These are phyloP conservation scores for Carabus problematicus DNA, from an alignment of 2,888 invertebrate genomes.

Conservation along the genomic window DNA sequence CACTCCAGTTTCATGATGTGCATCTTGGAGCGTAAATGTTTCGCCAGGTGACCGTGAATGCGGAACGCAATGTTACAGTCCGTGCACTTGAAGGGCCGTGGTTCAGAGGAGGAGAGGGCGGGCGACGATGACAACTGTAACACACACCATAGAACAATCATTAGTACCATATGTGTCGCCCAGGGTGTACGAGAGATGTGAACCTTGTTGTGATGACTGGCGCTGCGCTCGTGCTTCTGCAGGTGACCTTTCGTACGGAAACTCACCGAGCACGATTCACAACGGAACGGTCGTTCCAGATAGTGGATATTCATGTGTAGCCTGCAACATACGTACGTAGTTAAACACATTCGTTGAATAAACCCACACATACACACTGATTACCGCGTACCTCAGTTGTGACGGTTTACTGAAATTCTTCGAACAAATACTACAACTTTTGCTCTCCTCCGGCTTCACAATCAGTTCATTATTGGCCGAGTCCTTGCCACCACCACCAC, in stretches of 20 bases:
- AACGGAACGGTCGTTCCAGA: conserved; percentile 90
- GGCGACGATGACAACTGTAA: conserved; percentile 62
- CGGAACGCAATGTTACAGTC: conserved; percentile 96
- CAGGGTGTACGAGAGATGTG: conserved; percentile 27
- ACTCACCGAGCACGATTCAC: conserved; percentile 90
- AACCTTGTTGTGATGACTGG: conserved; percentile 91
- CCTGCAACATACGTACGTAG: conserved; percentile 48
- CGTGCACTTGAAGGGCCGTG: conserved; percentile 93
- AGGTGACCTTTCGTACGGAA: conserved; percentile 91
- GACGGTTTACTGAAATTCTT: conserved; percentile 92
- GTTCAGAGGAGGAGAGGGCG: conserved; percentile 85
- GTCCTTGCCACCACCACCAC: conserved; percentile 49
- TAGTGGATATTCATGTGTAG: conserved; percentile 96
- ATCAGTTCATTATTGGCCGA: conserved; percentile 55
- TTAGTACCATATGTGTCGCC: neutral
- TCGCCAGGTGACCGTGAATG: conserved; percentile 96
- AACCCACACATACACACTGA: neutral
- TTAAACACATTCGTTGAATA: neutral
- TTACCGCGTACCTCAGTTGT: conserved; percentile 72
- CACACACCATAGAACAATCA: neutral
- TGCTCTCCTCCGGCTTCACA: conserved; percentile 59
- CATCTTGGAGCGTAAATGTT: conserved; percentile 95
- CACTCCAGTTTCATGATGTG: conserved; percentile 95
- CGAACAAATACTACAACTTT: conserved; percentile 74
- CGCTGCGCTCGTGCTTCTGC: conserved; percentile 92